Conservation (phyloP, 2,113 vertebrate genomes). For the Oenanthe melanoleuca region DNA sequence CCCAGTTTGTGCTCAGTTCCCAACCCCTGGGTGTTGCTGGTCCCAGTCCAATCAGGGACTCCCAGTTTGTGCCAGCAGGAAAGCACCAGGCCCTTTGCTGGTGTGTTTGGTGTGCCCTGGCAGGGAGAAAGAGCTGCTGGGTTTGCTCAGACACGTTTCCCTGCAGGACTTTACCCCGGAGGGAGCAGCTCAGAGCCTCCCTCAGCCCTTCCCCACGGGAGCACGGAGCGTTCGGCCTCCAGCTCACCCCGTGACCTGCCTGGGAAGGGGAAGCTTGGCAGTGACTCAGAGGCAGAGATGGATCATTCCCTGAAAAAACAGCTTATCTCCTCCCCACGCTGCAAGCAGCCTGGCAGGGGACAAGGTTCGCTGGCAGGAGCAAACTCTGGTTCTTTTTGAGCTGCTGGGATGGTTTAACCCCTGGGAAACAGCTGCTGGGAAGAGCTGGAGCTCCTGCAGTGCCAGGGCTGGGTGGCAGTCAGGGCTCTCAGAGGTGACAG, state of each 20-base stretch:
- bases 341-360: neutral
- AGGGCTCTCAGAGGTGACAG: no score
- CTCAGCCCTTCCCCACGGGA: neutral
- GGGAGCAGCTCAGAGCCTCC: neutral
- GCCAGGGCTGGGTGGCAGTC: neutral
- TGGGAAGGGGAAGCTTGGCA: slow-evolving; percentile 45
- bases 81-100: neutral
- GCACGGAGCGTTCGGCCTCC: neutral
- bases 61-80: neutral
- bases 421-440: neutral
- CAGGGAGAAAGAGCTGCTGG: neutral
- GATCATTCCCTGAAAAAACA: neutral
- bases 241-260: neutral
- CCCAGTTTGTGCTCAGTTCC: rapidly evolving
- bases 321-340: neutral
- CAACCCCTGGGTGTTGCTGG: neutral
- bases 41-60: neutral
- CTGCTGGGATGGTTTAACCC: neutral
- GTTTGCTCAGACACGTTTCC: neutral
- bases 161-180: neutral
- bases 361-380: neutral
- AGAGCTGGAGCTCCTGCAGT: neutral
- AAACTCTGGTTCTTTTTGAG: neutral
- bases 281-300: slow-evolving; percentile 35
- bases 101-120: rapidly evolving